Evolutionary conservation across 2,797 vertebrate genomes (phyloP).

Genomic region (Liparis tanakae): DNA sequence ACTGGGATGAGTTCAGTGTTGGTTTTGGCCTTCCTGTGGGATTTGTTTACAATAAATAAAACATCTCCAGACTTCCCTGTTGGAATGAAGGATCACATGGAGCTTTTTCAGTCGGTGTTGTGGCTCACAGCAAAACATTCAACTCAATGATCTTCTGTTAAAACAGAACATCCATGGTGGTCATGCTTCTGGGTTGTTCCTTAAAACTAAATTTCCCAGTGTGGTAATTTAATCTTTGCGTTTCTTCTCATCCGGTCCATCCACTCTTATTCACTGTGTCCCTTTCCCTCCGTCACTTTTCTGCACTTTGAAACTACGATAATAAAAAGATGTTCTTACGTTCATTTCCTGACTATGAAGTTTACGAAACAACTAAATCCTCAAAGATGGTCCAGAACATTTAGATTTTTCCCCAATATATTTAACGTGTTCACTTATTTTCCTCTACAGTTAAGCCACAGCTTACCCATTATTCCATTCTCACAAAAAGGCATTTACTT

Average conservation of each 20-base stretch:
- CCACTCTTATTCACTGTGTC: neutral
- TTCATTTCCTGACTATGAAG: neutral
- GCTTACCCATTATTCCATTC: conserved; percentile 27
- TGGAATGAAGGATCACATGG: conserved; percentile 6
- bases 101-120: conserved; percentile 8
- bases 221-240: neutral
- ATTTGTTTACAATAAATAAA: neutral
- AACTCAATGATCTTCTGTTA: conserved; percentile 3
- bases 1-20: neutral
- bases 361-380: neutral
- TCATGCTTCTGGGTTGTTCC: neutral
- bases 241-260: neutral
- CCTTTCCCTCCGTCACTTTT: neutral
- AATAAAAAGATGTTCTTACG: neutral
- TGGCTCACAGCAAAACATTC: conserved; percentile 9
- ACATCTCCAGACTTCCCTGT: neutral
- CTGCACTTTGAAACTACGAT: neutral
- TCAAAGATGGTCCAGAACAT: neutral
- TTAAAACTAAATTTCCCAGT: neutral
- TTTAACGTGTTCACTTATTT: neutral
- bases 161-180: neutral
- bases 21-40: neutral
- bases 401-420: neutral
- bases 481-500: conserved; percentile 33
- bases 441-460: neutral